A percentile compares a stretch with the other conserved stretches of the same genome.
phyloP scores from a whole-genome alignment of 2,797 vertebrate species.

The Lithobates pipiens region DNA sequence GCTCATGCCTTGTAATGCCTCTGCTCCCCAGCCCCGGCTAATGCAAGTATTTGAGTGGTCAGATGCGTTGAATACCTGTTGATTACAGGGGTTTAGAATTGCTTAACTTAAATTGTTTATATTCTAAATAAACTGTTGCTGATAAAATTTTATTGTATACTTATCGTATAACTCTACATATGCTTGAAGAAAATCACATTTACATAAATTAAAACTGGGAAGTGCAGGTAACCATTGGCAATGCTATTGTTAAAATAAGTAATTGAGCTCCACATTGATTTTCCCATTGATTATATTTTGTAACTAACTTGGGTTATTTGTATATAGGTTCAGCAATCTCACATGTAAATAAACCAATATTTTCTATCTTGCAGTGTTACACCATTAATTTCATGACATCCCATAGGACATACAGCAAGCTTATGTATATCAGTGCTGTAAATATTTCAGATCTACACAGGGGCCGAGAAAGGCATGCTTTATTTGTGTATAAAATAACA shows the following conservation, averaged over 20 bases:
- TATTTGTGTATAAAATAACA: not conserved
- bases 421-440: not conserved
- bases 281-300: constrained; percentile 8
- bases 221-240: not conserved
- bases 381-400: not conserved
- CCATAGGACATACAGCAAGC: not conserved
- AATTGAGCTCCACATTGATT: constrained; percentile 19
- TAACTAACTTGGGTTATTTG: constrained; percentile 9
- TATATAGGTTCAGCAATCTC: constrained; percentile 1
- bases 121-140: too few species aligned
- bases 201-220: not conserved
- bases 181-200: not conserved
- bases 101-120: too few species aligned
- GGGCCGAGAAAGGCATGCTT: not conserved
- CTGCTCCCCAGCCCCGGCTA: too few species aligned
- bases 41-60: too few species aligned
- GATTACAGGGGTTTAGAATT: too few species aligned
- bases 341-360: constrained; percentile 31
- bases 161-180: not conserved
- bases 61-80: too few species aligned
- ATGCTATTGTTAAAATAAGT: not conserved
- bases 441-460: not conserved
- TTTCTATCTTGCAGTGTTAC: not conserved
- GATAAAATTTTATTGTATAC: too few species aligned
- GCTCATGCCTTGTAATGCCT: too few species aligned